Base-by-base conservation (phyloP, 2,113 vertebrate species). In the Gymnarchus niloticus region DNA sequence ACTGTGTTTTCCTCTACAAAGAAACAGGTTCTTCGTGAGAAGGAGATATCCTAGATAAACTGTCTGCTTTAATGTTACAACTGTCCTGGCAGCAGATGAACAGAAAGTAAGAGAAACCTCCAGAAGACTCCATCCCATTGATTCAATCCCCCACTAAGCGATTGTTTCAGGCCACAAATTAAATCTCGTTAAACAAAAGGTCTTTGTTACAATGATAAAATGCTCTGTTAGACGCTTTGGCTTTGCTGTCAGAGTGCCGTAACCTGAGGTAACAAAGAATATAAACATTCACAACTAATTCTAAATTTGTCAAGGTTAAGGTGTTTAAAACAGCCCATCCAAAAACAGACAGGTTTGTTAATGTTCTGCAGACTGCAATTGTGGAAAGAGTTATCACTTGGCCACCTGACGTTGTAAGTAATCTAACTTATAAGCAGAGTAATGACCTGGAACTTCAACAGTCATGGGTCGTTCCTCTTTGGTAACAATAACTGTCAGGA, bases 381-480 rank as follows among this genome's bases (percentile, higher is more conserved):
- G 19, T 82, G 61, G 80, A 83, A 28, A 78, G 59, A 84, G 82
- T 65, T 90, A 77, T 86, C 85, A 76, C 61, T 86, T 86, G 28
- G 87, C 88, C 92, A 91, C 90, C 92, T 92, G 91, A 90, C 90
- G 91, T 89, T 89, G 88, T 88, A 89, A 87, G 88, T 91, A 91
- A 91, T 89, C 89, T 90, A 92, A 90, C 91, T 86, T 92, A 89
- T 91, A 90, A 89, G 87, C 88, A 88, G 92, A 94, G 92, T 94
- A 94, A 94, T 93, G 93, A 92, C 91, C 91, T 93, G 93, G 93
- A 92, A 93, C 93, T 94, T 92, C 93, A 94, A 93, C 94, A 94
- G 92, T 93, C 89, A 86, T 88, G 87, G 88, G 90, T 91, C 86
- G 92, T 94, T 93, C 92, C 93, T 95, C 92, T 94, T 94, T 92